Evolutionary conservation across 2,113 vertebrate species (phyloP), one percentile per base, ranked within the genome.

Genomic region (Sceloporus undulatus): DNA sequence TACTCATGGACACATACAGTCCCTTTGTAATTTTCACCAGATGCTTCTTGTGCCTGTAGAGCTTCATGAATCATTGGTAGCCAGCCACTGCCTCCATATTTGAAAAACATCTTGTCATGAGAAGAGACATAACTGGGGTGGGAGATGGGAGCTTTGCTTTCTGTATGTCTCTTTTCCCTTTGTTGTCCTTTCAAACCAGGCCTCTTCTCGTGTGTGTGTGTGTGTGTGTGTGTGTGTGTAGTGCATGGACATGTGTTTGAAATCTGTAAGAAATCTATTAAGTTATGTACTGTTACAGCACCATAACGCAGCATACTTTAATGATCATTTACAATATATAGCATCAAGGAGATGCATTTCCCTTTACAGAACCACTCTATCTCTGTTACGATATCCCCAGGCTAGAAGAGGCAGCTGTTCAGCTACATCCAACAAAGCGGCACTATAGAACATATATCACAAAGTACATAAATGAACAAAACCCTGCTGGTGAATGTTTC

Each of bases 341-440:
- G 77, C 21, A 40, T n/a, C 85, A 29, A 16, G 38, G 42, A 56
- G 66, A 65, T 59, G 9, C 85, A 54, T 79, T 79, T 54, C 3
- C 42, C 48, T 80, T 87, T 38, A 54, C 48, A 80, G 14, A 87
- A 79, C 9, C 65, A 27, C 48, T 80, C n/a, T 23, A 71, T 54
- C 76, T 86, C 48, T 56, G 68, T 73, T 9, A 27, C n/a, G 29
- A 27, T 56, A 25, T 59, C 66, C 65, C 77, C 52, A 16, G 77
- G 85, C 85, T 59, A 59, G 13, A 79, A 79, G 65, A 80, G n/a
- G 77, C 62, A 71, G 66, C 77, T 29, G 42, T 54, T 79, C 9
- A 40, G 65, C 66, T 71, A 19, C 14, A 59, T 48, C 77, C 65
- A 52, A 27, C 78, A 87, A 73, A 77, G 40, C 21, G 54, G 1